phyloP scores from a whole-genome alignment of 1,140 invertebrate genomes.

The Tribolium madens region DNA sequence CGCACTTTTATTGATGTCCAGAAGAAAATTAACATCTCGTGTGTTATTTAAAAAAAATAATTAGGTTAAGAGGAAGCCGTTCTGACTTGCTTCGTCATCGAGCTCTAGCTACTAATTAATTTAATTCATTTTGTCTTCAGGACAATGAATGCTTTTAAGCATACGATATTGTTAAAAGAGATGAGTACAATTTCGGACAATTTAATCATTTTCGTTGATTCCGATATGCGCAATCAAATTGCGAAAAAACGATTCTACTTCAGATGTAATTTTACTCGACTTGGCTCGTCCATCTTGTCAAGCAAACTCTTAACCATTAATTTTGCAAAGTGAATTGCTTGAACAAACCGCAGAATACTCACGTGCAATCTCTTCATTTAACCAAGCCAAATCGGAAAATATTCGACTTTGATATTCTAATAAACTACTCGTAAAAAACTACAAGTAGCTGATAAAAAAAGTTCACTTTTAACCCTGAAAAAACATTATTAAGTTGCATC shows the following conservation, averaged over 20 bases:
- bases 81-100: slow-evolving; percentile 2
- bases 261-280: slow-evolving; percentile 23
- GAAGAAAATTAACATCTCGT: slow-evolving; percentile 18
- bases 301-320: slow-evolving; percentile 20
- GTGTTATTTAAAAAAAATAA: slow-evolving; percentile 28
- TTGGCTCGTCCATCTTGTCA: slow-evolving; percentile 2
- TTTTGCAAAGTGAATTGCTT: slow-evolving; percentile 24
- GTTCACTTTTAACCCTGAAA: no score
- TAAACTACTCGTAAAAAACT: no score
- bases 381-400: no score
- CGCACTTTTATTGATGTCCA: slow-evolving; percentile 26
- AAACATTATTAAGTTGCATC: no score
- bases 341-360: slow-evolving; percentile 15
- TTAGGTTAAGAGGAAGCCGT: slow-evolving; percentile 12
- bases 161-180: slow-evolving; percentile 20
- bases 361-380: not conserved
- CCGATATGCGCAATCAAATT: not conserved
- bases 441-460: no score
- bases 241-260: slow-evolving; percentile 7
- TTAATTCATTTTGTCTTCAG: slow-evolving; percentile 23
- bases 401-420: no score
- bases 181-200: slow-evolving; percentile 9
- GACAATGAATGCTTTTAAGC: slow-evolving; percentile 36
- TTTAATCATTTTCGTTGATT: slow-evolving; percentile 21
- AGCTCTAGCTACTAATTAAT: slow-evolving; percentile 26